Percentiles rank a stretch among this genome's conserved stretches.
phyloP scores from a whole-genome alignment of 2,797 vertebrate species.

The Erithacus rubecula region DNA sequence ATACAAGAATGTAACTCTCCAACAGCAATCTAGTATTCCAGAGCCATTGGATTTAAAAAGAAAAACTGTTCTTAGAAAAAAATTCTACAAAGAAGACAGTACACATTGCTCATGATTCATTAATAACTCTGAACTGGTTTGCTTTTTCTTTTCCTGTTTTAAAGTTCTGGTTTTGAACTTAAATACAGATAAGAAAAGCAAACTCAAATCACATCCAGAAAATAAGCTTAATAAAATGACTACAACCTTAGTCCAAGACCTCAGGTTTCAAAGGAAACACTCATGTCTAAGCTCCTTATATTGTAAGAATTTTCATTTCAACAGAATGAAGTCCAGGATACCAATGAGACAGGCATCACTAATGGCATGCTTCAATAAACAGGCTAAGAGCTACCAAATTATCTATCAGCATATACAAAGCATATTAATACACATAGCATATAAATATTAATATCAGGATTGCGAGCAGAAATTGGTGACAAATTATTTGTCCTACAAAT shows the following conservation, averaged over 20 bases:
- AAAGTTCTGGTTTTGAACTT: neutral
- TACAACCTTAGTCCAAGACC: neutral
- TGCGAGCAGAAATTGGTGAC: neutral
- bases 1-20: rapidly evolving
- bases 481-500: neutral
- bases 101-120: neutral
- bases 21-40: neutral
- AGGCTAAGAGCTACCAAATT: neutral
- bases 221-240: neutral
- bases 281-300: neutral
- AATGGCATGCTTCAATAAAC: neutral
- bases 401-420: neutral
- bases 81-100: neutral
- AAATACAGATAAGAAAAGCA: neutral
- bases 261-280: neutral
- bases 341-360: neutral
- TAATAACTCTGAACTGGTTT: neutral
- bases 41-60: neutral
- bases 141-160: neutral
- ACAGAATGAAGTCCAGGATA: neutral
- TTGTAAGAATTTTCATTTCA: neutral
- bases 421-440: neutral
- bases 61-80: neutral
- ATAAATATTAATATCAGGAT: neutral
- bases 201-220: neutral